A percentile compares a stretch with the other conserved stretches of the same genome.
Conservation (phyloP, 2,888 invertebrate genomes). For the Oegoconia quadripuncta region DNA sequence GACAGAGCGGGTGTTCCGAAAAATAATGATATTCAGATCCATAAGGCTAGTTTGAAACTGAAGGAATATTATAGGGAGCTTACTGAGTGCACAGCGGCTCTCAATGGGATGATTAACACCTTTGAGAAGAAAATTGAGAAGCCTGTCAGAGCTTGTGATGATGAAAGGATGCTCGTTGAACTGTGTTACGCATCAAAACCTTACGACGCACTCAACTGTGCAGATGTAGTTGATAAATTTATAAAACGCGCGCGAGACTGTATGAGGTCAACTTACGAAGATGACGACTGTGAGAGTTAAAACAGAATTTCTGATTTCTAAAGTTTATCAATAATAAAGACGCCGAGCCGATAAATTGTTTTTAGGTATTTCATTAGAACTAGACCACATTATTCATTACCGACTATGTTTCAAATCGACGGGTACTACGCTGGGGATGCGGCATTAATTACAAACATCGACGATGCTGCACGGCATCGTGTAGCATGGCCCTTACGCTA, state of each 20-base stretch:
- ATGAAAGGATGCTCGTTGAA: neutral
- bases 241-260: slow-evolving; percentile 28
- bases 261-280: too few species aligned
- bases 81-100: slow-evolving; percentile 13
- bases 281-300: too few species aligned
- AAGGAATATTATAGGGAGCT: slow-evolving; percentile 25
- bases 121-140: slow-evolving; percentile 2
- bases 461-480: too few species aligned
- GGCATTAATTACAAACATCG: too few species aligned
- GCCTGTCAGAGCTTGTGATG: neutral
- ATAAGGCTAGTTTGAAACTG: slow-evolving; percentile 19
- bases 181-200: neutral
- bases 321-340: too few species aligned
- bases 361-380: too few species aligned
- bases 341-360: too few species aligned
- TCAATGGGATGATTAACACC: slow-evolving; percentile 15
- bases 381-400: too few species aligned
- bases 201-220: slow-evolving; percentile 26
- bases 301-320: too few species aligned
- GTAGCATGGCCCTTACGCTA: too few species aligned
- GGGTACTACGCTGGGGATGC: too few species aligned
- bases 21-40: slow-evolving; percentile 15
- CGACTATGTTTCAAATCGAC: too few species aligned
- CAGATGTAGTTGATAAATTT: slow-evolving; percentile 24
- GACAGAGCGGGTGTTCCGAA: slow-evolving; percentile 15